Conservation (phyloP, 2,888 invertebrate species). For the Diplazon laetatorius region DNA sequence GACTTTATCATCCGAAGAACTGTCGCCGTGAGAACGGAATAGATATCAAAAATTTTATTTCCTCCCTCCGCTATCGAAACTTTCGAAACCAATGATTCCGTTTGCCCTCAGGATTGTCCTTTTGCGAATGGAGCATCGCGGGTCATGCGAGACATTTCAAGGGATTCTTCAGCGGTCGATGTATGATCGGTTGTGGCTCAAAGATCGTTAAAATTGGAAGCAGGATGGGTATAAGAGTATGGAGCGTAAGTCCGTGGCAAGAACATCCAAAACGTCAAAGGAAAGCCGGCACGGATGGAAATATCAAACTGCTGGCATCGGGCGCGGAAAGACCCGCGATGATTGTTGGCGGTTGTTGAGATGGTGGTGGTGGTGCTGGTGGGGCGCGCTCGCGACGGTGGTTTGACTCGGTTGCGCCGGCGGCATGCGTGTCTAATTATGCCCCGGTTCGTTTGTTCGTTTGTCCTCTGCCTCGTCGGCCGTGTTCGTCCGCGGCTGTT, state of each 20-base stretch:
- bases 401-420: constrained; percentile 71
- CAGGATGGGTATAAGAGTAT: constrained; percentile 30
- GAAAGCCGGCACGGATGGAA: constrained; percentile 52
- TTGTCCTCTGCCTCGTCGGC: constrained; percentile 71
- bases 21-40: neutral
- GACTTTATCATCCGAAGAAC: neutral
- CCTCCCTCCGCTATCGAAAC: neutral
- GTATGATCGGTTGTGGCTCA: neutral
- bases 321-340: constrained; percentile 36
- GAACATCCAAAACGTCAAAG: constrained; percentile 44
- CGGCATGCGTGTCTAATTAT: constrained; percentile 74
- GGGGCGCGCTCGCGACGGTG: constrained; percentile 50
- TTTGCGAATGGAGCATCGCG: constrained; percentile 20
- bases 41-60: neutral
- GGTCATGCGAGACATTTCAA: constrained; percentile 23
- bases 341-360: constrained; percentile 35
- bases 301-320: constrained; percentile 50
- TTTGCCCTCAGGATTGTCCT: neutral
- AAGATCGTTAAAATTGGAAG: constrained; percentile 50
- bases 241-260: constrained; percentile 25
- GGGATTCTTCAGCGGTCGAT: constrained; percentile 18
- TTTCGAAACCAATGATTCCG: neutral
- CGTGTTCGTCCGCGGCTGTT: constrained; percentile 43
- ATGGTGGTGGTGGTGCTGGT: constrained; percentile 15
- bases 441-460: constrained; percentile 74